Conservation (phyloP, 2,888 invertebrate genomes). For the Agrochola circellaris region DNA sequence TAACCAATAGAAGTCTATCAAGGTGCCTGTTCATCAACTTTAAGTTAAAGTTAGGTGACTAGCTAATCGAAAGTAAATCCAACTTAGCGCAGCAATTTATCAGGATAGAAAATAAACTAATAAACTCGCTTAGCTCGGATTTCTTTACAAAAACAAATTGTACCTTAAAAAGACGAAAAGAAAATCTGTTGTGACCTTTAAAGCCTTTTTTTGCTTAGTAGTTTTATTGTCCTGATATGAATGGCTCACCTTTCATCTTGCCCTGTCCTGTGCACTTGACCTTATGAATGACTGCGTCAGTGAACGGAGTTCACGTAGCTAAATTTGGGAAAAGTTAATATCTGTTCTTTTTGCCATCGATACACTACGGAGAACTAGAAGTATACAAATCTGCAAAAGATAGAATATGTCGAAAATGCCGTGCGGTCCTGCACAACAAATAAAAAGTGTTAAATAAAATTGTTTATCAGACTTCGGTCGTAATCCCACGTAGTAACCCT, state of each 20-base stretch:
- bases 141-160: background rate
- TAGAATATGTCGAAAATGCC: background rate
- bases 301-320: background rate
- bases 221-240: background rate
- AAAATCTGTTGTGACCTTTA: background rate
- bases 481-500: constrained; percentile 53
- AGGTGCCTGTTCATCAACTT: background rate
- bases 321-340: background rate
- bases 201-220: too few relatives aligned
- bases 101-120: background rate
- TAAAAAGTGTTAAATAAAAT: background rate
- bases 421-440: background rate
- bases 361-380: background rate
- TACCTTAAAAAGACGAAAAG: background rate
- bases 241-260: background rate
- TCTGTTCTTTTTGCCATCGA: background rate
- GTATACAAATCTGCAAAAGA: background rate
- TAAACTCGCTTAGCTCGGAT: background rate
- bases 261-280: background rate
- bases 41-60: constrained; percentile 4
- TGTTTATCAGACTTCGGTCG: background rate
- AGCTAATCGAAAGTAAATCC: constrained; percentile 19
- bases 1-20: background rate
- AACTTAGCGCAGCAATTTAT: background rate
- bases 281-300: background rate